phyloP scores from a whole-genome alignment of 2,888 invertebrate species.

The Drosophila glabriapex region DNA sequence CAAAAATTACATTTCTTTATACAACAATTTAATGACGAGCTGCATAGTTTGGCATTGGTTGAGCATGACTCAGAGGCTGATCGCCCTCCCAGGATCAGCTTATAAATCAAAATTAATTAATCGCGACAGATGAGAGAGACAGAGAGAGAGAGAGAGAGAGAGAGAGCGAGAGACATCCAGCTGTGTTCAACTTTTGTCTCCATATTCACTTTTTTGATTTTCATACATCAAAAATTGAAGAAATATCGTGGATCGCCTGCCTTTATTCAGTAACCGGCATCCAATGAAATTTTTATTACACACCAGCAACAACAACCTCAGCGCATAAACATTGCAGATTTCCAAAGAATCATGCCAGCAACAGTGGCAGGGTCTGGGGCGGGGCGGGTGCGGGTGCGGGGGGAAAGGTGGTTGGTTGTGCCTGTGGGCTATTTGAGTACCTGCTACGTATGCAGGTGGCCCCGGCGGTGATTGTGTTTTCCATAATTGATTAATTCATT shows the following conservation, averaged over 20 bases:
- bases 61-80: neutral
- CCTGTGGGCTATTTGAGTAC: neutral
- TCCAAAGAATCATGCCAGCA: conserved; percentile 45
- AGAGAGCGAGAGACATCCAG: conserved; percentile 40
- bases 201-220: conserved; percentile 25
- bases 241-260: conserved; percentile 12
- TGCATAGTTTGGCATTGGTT: neutral
- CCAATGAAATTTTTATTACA: conserved; percentile 74
- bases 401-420: neutral
- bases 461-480: conserved; percentile 50
- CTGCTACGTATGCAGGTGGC: conserved; percentile 33
- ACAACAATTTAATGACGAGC: conserved; percentile 46
- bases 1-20: conserved; percentile 61
- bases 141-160: too few relatives aligned
- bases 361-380: neutral
- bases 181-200: conserved; percentile 52
- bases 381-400: neutral
- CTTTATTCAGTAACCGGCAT: conserved; percentile 36
- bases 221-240: conserved; percentile 56
- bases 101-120: conserved; percentile 70
- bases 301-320: conserved; percentile 21
- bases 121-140: conserved; percentile 1
- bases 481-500: conserved; percentile 78
- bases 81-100: conserved; percentile 35
- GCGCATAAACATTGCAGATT: conserved; percentile 64